These are phyloP conservation scores for Apodemia zela DNA, from an alignment of 2,888 invertebrate genomes.

Conservation along the genomic window DNA sequence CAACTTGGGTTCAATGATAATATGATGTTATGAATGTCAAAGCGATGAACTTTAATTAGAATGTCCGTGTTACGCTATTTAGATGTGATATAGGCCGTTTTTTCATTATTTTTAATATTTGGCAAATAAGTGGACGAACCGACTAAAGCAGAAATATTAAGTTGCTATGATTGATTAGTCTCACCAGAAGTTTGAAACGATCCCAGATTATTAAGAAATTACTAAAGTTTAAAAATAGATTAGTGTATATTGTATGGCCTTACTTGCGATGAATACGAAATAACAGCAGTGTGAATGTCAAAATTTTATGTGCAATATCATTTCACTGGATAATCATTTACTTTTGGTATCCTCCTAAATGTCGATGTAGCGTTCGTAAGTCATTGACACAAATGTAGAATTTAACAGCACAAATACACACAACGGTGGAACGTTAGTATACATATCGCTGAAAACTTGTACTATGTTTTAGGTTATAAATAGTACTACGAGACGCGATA, in stretches of 20 bases:
- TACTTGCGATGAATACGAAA: slow-evolving; percentile 80
- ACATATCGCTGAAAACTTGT: slow-evolving; percentile 81
- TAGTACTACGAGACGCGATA: slow-evolving; percentile 80
- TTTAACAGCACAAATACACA: slow-evolving; percentile 75
- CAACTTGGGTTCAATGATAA: slow-evolving; percentile 60
- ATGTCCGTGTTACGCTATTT: slow-evolving; percentile 77
- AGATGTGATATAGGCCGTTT: slow-evolving; percentile 68
- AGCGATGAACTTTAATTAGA: slow-evolving; percentile 79
- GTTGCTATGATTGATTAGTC: slow-evolving; percentile 57
- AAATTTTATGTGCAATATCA: slow-evolving; percentile 79
- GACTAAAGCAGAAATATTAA: slow-evolving; percentile 70
- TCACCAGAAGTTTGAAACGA: slow-evolving; percentile 71
- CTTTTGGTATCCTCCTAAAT: slow-evolving; percentile 61
- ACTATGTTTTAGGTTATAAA: slow-evolving; percentile 81
- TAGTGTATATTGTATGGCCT: slow-evolving; percentile 80
- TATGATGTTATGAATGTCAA: slow-evolving; percentile 78
- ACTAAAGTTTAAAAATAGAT: slow-evolving; percentile 81
- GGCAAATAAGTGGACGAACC: slow-evolving; percentile 61
- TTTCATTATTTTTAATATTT: slow-evolving; percentile 43
- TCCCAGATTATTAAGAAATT: slow-evolving; percentile 78
- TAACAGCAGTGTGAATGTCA: slow-evolving; percentile 79
- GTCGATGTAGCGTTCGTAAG: slow-evolving; percentile 67
- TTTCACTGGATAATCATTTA: slow-evolving; percentile 75
- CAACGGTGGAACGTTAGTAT: slow-evolving; percentile 75
- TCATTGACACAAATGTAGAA: slow-evolving; percentile 74